Evolutionary conservation across 2,888 invertebrate genomes (phyloP), one percentile per base, ranked within the genome.

Genomic region (Keiferia lycopersicella): DNA sequence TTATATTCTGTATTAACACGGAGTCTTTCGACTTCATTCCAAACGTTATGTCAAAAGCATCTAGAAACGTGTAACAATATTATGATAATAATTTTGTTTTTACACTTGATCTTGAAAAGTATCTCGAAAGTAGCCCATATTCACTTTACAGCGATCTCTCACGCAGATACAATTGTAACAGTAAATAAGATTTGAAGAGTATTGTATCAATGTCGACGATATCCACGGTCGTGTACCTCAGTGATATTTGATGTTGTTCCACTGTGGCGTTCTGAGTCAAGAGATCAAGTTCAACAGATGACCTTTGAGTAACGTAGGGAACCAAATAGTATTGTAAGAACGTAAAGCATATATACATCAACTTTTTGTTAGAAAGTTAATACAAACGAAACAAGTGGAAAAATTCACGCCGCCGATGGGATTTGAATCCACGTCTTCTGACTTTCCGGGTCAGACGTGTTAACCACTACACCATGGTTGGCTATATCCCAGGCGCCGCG

Each of bases 91-190:
- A 3, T 2, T 45, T 45, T n/a, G n/a, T n/a, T 45, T 41, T 45
- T 45, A 4, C n/a, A 45, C 45, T n/a, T 7, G n/a, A 45, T 45
- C 45, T 45, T 45, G 12, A 45, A 45, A 45, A n/a, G 2, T 45
- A 45, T 45, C 45, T 45, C 16, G 45, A 45, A 45, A 45, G 4
- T 0, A 0, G 45, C 45, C n/a, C 45, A n/a, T 16, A 45, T n/a
- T 45, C 45, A n/a, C 82, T 81, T 81, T 76, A 74, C 75, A 75
- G 73, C 73, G 79, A 80, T 83, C 82, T 78, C 73, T 64, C 73
- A 73, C 66, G 68, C 67, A 66, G 77, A 75, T 76, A 71, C 66
- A 68, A 71, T 72, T 70, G 72, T 74, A 67, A 71, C 74, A 73
- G 72, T 67, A 72, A 68, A 65, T 53, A 65, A 63, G 70, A 68